Conservation (phyloP, 2,888 invertebrate genomes). For the Cosmia pyralina region DNA sequence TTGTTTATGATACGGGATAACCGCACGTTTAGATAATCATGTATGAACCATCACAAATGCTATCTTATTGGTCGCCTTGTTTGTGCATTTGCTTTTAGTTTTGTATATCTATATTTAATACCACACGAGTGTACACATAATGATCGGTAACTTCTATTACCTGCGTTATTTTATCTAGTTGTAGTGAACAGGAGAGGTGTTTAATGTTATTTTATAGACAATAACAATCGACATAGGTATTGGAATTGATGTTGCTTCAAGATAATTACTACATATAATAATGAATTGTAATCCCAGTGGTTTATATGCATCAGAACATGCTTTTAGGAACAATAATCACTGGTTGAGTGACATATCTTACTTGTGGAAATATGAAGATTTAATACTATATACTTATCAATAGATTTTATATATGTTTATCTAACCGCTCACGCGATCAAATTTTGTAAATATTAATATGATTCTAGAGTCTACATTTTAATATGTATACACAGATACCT, state of each 20-base stretch:
- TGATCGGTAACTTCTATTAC: constrained; percentile 68
- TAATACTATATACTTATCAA: constrained; percentile 45
- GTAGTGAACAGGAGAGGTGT: constrained; percentile 66
- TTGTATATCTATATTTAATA: constrained; percentile 76
- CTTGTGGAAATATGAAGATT: constrained; percentile 38
- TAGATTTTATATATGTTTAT: constrained; percentile 53
- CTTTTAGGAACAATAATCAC: constrained; percentile 43
- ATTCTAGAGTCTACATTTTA: constrained; percentile 75
- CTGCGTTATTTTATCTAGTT: constrained; percentile 69
- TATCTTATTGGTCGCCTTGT: constrained; percentile 83
- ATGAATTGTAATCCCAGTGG: constrained; percentile 55
- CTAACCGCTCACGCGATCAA: no score
- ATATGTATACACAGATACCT: constrained; percentile 75
- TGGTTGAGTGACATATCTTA: constrained; percentile 36
- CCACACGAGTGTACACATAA: constrained; percentile 68
- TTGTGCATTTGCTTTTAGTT: constrained; percentile 89
- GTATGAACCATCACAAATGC: constrained; percentile 82
- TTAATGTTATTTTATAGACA: constrained; percentile 64
- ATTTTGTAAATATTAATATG: constrained; percentile 78
- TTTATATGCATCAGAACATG: constrained; percentile 22
- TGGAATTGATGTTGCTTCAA: constrained; percentile 54
- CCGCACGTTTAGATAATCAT: constrained; percentile 76
- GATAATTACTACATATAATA: constrained; percentile 41
- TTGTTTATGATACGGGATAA: constrained; percentile 76
- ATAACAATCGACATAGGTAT: constrained; percentile 34